Conservation (phyloP, 64 coral and sea anemone genomes). For the Pocillopora damicornis region DNA sequence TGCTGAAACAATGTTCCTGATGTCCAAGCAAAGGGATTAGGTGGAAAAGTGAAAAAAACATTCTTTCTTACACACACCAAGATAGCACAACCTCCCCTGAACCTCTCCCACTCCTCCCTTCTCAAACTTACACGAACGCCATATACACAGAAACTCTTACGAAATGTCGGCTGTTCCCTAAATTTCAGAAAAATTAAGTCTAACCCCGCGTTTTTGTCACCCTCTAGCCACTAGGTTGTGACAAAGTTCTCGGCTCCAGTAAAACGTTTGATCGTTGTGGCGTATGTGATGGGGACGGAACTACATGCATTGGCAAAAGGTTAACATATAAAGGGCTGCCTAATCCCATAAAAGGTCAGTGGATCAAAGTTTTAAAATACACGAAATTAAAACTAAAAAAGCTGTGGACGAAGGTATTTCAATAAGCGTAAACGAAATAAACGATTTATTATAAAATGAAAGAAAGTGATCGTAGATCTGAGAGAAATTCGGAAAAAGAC, state of each 20-base stretch:
- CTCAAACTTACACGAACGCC: too few species aligned
- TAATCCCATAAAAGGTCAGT: constrained; percentile 19
- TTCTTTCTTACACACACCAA: too few species aligned
- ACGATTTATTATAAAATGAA: background rate
- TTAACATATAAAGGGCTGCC: constrained; percentile 34
- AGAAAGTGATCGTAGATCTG: too few species aligned
- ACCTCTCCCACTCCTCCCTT: too few species aligned
- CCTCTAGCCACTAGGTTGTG: constrained; percentile 41
- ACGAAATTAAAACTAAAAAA: too few species aligned
- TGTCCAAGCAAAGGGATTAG: too few species aligned
- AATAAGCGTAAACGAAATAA: background rate
- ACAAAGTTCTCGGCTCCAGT: constrained; percentile 44
- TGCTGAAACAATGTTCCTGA: too few species aligned
- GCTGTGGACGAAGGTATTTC: background rate
- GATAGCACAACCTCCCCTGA: too few species aligned
- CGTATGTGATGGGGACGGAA: constrained; percentile 49
- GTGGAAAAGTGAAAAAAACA: too few species aligned
- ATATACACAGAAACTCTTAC: too few species aligned
- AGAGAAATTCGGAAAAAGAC: background rate
- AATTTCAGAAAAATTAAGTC: background rate
- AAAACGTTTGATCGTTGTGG: constrained; percentile 47
- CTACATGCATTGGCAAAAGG: constrained; percentile 37
- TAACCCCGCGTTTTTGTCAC: background rate
- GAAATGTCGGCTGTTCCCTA: too few species aligned
- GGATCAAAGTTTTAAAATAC: background rate